phyloP scores from a whole-genome alignment of 2,797 vertebrate genomes.

The Xyrichtys novacula region DNA sequence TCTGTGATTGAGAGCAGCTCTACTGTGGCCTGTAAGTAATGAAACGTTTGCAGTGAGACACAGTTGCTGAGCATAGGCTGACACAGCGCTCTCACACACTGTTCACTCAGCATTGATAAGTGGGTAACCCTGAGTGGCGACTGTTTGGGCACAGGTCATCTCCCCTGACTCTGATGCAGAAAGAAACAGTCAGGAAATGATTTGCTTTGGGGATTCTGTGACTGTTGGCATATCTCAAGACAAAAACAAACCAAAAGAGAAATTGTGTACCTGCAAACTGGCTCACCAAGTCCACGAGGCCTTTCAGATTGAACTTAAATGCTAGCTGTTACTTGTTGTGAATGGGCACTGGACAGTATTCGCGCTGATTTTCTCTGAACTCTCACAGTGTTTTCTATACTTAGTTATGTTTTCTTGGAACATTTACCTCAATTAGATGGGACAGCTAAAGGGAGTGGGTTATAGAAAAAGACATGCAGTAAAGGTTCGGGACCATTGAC shows the following conservation, averaged over 20 bases:
- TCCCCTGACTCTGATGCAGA: conserved; percentile 30
- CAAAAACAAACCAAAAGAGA: neutral
- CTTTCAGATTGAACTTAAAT: neutral
- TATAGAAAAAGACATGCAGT: too few relatives aligned
- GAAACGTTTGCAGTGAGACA: neutral
- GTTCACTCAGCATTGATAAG: conserved; percentile 20
- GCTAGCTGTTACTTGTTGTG: neutral
- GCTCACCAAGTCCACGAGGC: neutral
- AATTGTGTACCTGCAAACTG: neutral
- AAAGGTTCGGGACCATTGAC: too few relatives aligned
- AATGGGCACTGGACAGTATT: neutral
- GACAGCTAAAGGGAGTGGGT: too few relatives aligned
- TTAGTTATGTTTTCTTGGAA: too few relatives aligned
- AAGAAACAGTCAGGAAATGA: conserved; percentile 22
- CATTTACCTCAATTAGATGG: too few relatives aligned
- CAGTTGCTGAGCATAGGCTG: neutral
- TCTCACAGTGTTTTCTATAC: too few relatives aligned
- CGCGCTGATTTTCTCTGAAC: neutral
- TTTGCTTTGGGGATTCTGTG: conserved; percentile 20
- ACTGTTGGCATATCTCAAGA: conserved; percentile 11
- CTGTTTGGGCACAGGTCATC: conserved; percentile 24
- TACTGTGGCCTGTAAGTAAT: neutral
- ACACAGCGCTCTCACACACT: neutral
- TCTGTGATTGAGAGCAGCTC: conserved; percentile 7
- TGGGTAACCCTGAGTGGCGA: conserved; percentile 25